Evolutionary conservation across 2,113 vertebrate species (phyloP), one percentile per base, ranked within the genome.

Genomic region (Zosterops borbonicus): DNA sequence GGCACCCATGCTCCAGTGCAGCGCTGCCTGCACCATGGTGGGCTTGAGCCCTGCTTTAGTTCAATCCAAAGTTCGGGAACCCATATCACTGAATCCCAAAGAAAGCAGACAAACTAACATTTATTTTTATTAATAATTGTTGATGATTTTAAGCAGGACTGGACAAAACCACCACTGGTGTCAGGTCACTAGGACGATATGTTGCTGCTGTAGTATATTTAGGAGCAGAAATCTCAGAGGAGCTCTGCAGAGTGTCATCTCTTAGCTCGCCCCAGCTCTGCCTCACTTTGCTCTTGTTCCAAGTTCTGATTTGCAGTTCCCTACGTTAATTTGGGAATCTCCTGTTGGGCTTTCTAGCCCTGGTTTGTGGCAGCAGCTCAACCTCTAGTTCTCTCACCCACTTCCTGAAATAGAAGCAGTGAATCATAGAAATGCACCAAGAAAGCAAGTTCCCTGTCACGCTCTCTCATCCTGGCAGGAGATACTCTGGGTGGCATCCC

Each of bases 301-400:
- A 83, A 10, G 64, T 92, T 87, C 55, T 19, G 63, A 83, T 68
- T 65, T 83, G 87, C 73, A 81, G 39, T 78, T 96, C 39, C 33
- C 60, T 89, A 74, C 10, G 1, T 95, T 95, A 78, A 89, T 92
- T 89, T 93, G 94, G 80, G 80, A 93, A 92, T 94, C 95, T 97
- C 94, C 94, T 94, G 27, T 94, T 93, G 92, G 83, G 68, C 67
- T 91, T 96, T 90, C 64, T 83, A 78, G 75, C 79, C 41, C 24
- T 65, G 39, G 52, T 94, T 87, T 88, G 85, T 87, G 79, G 29
- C 87, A 88, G 81, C 79, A 75, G 52, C 47, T 79, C 0, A 52
- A 92, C 83, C 88, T 95, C 86, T 67, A 53, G 52, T 80, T 90
- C 80, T 76, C 52, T 56, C 1, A n/a, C 74, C 89, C 41, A 71